phyloP scores from a whole-genome alignment of 2,113 vertebrate species.

The Aythya baeri region DNA sequence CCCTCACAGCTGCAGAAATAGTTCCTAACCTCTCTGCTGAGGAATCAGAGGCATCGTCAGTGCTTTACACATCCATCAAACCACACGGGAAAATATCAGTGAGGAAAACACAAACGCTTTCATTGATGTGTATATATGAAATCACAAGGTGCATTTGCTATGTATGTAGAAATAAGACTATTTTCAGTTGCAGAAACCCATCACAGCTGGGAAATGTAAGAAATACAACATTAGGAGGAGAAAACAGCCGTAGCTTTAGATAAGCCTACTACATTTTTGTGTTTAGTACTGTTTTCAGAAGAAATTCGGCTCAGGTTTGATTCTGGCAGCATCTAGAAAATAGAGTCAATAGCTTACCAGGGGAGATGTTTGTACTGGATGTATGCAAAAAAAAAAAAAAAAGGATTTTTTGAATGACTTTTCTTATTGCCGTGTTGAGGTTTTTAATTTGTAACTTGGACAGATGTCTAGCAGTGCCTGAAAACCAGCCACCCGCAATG shows the following conservation, averaged over 20 bases:
- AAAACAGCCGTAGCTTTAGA: not conserved
- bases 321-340: not conserved
- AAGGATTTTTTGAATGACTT: not conserved
- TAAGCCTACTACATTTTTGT: not conserved
- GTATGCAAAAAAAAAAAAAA: not conserved
- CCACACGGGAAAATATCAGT: not conserved
- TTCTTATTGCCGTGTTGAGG: not conserved
- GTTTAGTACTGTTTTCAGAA: not conserved
- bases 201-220: not conserved
- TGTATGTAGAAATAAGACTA: not conserved
- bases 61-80: not conserved
- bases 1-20: not conserved
- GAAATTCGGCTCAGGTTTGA: not conserved
- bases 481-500: conserved; percentile 2
- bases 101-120: not conserved
- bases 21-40: not conserved
- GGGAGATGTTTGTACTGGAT: not conserved
- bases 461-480: conserved; percentile 26
- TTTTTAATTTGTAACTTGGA: conserved; percentile 1
- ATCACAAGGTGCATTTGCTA: not conserved
- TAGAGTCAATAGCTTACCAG: not conserved
- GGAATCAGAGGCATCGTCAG: not conserved
- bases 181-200: not conserved
- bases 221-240: not conserved
- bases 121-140: not conserved